These are phyloP conservation scores for Drosophila bipectinata DNA, from an alignment of 1,140 invertebrate species.

Conservation along the genomic window DNA sequence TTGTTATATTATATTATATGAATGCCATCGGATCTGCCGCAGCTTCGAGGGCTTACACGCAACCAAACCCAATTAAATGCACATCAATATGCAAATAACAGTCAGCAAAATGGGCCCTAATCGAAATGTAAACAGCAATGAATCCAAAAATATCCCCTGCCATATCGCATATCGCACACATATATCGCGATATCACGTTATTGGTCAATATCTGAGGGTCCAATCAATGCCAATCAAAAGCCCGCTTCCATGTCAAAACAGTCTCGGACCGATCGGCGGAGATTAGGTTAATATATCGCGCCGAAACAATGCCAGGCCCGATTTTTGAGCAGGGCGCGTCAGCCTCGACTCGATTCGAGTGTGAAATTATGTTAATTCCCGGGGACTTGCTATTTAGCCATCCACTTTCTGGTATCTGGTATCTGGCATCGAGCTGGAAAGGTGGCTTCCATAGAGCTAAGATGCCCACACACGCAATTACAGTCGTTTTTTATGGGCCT, in stretches of 20 bases:
- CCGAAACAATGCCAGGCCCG: slow-evolving; percentile 28
- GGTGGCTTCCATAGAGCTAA: slow-evolving; percentile 22
- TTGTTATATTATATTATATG: slow-evolving; percentile 12
- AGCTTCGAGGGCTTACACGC: slow-evolving; percentile 44
- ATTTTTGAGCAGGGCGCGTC: slow-evolving; percentile 44
- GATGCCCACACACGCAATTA: slow-evolving; percentile 63
- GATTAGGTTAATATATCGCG: slow-evolving; percentile 35
- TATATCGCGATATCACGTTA: slow-evolving; percentile 30
- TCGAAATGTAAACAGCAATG: slow-evolving; percentile 80
- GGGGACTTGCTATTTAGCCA: slow-evolving; percentile 46
- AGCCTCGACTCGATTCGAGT: slow-evolving; percentile 48
- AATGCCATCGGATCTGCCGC: slow-evolving; percentile 5
- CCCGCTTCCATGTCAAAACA: slow-evolving; percentile 71
- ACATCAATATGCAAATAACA: slow-evolving; percentile 76
- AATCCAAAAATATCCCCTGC: slow-evolving; percentile 41
- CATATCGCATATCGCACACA: slow-evolving; percentile 15
- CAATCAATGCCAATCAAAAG: slow-evolving; percentile 76
- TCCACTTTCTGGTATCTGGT: slow-evolving; percentile 17
- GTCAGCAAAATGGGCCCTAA: slow-evolving; percentile 59
- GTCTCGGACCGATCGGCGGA: slow-evolving; percentile 17
- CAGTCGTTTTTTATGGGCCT: slow-evolving; percentile 51
- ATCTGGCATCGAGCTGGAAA: slow-evolving; percentile 35
- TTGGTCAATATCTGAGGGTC: slow-evolving; percentile 53
- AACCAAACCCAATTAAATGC: slow-evolving; percentile 77
- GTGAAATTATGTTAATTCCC: slow-evolving; percentile 75